Evolutionary conservation across 2,888 invertebrate genomes (phyloP), one percentile per base, ranked within the genome.

Genomic region (Carcina quercana): DNA sequence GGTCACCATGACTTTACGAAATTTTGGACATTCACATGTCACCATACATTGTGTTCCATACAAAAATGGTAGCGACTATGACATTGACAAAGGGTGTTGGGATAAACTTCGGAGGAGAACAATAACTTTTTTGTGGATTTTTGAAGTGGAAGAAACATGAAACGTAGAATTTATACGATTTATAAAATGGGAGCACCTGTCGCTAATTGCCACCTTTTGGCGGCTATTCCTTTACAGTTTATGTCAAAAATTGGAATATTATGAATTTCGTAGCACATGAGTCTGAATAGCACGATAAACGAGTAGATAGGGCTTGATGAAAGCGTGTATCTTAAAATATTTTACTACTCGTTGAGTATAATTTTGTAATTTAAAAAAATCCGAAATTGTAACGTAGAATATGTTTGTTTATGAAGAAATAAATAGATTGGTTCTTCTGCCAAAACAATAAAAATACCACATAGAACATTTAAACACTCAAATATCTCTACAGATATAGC

Each of bases 161-260:
- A 59, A 56, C 53, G 50, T 59, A 44, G 56, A 69, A 78, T 73
- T 74, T 73, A 74, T 79, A 55, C 45, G 60, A 61, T 61, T 65
- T 56, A 50, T 53, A 52, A 60, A 70, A 71, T 67, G 54, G 60
- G 59, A 69, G 68, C 79, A 83, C 82, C 82, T 82, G 82, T 80
- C 69, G 55, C 75, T 82, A 82, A 82, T 82, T 80, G 74, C 80
- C 79, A 79, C 72, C 78, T 78, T 79, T 78, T 70, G 79, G 73
- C 80, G 80, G 79, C 59, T 51, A 52, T 12, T 6, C 50, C 57
- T 59, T 72, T 72, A n/a, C n/a, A n/a, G 68, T 59, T 59, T 56
- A 62, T 47, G 53, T 47, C 54, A 57, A 61, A 57, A 50, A 59
- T 28, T 40, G 38, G 39, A 41, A 41, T 45, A 45, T 45, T 47